These are phyloP conservation scores for Musca domestica DNA, from an alignment of 1,140 invertebrate genomes.

Conservation along the genomic window DNA sequence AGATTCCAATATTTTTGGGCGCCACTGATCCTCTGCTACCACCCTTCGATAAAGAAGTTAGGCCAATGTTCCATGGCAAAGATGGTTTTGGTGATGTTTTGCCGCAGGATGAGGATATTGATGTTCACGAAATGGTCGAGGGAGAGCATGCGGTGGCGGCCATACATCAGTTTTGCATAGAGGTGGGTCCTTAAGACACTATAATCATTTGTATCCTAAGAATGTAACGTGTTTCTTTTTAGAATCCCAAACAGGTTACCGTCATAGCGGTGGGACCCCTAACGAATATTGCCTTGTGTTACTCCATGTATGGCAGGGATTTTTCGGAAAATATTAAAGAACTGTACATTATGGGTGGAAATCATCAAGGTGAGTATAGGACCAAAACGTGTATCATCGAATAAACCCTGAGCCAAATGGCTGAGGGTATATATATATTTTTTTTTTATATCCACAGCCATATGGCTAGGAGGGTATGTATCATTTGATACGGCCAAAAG, in stretches of 20 bases:
- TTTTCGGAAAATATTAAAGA: slow-evolving; percentile 64
- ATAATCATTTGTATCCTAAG: background rate
- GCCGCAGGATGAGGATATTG: slow-evolving; percentile 8
- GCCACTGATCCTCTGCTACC: slow-evolving; percentile 57
- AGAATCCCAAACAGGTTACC: slow-evolving; percentile 55
- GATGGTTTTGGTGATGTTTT: slow-evolving; percentile 68
- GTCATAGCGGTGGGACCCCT: slow-evolving; percentile 70
- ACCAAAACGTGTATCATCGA: background rate
- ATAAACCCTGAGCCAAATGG: no score
- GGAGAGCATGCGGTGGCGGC: slow-evolving; percentile 48
- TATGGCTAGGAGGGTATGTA: no score
- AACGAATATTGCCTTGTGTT: slow-evolving; percentile 74
- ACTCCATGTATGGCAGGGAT: slow-evolving; percentile 62
- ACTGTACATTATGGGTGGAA: slow-evolving; percentile 76
- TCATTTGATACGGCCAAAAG: no score
- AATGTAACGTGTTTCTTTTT: slow-evolving; percentile 20
- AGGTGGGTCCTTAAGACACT: slow-evolving; percentile 31
- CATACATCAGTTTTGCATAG: slow-evolving; percentile 56
- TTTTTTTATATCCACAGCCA: no score
- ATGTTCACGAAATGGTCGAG: slow-evolving; percentile 33
- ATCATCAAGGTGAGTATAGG: slow-evolving; percentile 58
- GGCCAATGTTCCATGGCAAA: slow-evolving; percentile 53
- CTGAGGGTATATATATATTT: no score
- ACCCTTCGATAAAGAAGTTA: slow-evolving; percentile 30
- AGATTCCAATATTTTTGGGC: slow-evolving; percentile 69